Base-by-base conservation (phyloP, 2,797 vertebrate species). In the Mus spretus region DNA sequence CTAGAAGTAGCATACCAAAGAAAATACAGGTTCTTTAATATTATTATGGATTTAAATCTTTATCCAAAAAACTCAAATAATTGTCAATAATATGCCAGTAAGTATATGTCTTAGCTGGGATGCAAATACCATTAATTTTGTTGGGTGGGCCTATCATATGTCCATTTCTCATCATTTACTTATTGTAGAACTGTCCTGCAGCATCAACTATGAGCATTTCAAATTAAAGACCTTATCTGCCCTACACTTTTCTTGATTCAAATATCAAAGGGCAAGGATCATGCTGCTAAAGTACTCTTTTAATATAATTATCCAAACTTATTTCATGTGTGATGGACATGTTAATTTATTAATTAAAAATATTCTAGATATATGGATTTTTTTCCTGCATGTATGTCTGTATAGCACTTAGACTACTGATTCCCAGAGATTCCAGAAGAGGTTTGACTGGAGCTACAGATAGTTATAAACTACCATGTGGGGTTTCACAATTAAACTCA, bases 61-160 rank as follows among this genome's bases (percentile, higher is more conserved):
- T 87, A 94, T 28, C 6, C 55, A 93, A 87, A 26, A 95, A 93
- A 90, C 95, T 97, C 79, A 93, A 91, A 96, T 96, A 96, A 95
- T 95, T 94, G 63, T 55, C 97, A 96, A 91, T 75, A 81, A 92
- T 83, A 63, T 92, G 74, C 82, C 59, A 90, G 96, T 94, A 92
- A 37, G 92, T 92, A 91, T 67, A 34, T 70, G 50, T 94, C 81
- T 97, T 83, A 93, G 65, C 26, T 92, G 80, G 82, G 86, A 89
- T 75, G 88, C 47, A 72, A 53, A 65, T 67, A 31, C 37, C n/a
- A 96, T 97, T 96, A 92, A 97, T 97, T 96, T 85, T 95, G 59
- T n/a, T 91, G 86, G 15, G 15, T 34, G 89, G 40, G 13, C 22
- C 44, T 97, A 79, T 78, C 93, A 83, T 75, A 2, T 93, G 75